Conservation (phyloP, 2,797 vertebrate genomes). For the Liasis olivaceus region DNA sequence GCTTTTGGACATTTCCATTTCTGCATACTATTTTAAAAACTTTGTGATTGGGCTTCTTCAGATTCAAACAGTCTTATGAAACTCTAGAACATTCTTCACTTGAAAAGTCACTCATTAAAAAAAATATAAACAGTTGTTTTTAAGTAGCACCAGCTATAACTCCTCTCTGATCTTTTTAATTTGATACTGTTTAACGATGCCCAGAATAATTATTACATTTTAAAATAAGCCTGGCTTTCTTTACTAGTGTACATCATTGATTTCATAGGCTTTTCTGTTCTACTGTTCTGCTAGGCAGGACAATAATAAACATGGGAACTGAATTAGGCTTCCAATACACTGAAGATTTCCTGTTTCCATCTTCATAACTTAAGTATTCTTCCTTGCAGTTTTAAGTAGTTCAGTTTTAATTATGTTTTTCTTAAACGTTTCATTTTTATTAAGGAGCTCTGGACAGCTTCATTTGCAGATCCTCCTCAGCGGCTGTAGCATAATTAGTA, state of each 20-base stretch:
- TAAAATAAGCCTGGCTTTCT: background rate
- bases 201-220: background rate
- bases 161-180: conserved; percentile 37
- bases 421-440: background rate
- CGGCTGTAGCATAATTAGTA: background rate
- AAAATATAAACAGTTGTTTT: conserved; percentile 18
- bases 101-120: conserved; percentile 24
- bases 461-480: background rate
- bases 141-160: conserved; percentile 51
- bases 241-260: conserved; percentile 13
- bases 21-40: conserved; percentile 29
- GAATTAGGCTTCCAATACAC: background rate
- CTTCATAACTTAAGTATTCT: background rate
- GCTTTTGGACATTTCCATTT: conserved; percentile 33
- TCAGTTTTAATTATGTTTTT: background rate
- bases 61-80: background rate
- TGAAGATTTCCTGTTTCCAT: background rate
- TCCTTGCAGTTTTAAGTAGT: background rate
- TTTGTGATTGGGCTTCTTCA: conserved; percentile 17
- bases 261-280: conserved; percentile 28
- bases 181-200: background rate
- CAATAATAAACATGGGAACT: conserved; percentile 20
- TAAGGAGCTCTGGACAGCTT: background rate
- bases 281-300: background rate
- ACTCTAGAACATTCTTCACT: conserved; percentile 18